These are phyloP conservation scores for Ditylenchus weischeri DNA, from an alignment of 2,888 invertebrate species.

Conservation along the genomic window DNA sequence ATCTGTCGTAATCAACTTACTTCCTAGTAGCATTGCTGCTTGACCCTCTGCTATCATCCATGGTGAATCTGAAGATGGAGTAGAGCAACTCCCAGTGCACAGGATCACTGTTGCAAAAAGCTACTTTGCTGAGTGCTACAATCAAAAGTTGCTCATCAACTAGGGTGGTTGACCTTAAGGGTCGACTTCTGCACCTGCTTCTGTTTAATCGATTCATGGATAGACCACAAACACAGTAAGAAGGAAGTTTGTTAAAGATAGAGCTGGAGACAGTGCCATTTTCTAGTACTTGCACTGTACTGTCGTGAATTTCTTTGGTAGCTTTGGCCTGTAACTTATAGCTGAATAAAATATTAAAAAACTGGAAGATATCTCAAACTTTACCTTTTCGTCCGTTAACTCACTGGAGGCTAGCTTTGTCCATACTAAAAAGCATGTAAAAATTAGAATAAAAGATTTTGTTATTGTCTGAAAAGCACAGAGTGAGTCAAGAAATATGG, in stretches of 20 bases:
- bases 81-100: slow-evolving; percentile 34
- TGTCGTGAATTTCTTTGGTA: background rate
- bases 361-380: background rate
- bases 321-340: background rate
- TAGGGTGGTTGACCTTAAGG: slow-evolving; percentile 18
- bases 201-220: background rate
- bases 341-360: background rate
- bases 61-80: slow-evolving; percentile 28
- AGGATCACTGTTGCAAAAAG: slow-evolving; percentile 28
- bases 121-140: slow-evolving; percentile 29
- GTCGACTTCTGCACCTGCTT: slow-evolving; percentile 8
- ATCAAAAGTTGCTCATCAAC: slow-evolving; percentile 30
- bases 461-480: no score
- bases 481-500: no score
- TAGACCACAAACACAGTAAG: slow-evolving; percentile 25
- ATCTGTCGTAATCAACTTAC: no score
- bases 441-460: no score
- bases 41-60: slow-evolving; percentile 18
- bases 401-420: slow-evolving; percentile 11
- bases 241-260: slow-evolving; percentile 7
- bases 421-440: slow-evolving; percentile 19
- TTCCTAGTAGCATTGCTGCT: no score
- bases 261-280: slow-evolving; percentile 21
- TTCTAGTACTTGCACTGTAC: slow-evolving; percentile 1
- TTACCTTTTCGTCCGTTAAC: slow-evolving; percentile 27